Evolutionary conservation across 2,113 vertebrate genomes (phyloP).

Genomic region (Eretmochelys imbricata): DNA sequence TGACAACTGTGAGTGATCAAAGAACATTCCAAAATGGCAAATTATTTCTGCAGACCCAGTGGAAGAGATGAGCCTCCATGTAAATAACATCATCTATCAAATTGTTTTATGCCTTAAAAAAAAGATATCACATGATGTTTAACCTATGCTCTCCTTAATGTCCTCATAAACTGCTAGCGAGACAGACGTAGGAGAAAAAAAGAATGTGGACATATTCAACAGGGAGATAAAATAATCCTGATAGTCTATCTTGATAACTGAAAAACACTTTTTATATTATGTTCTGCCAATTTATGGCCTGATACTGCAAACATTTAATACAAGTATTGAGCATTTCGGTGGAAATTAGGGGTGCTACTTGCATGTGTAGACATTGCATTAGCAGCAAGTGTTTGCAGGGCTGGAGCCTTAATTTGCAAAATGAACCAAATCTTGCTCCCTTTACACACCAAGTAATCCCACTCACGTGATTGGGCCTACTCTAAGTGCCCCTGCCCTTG

Average conservation of each 20-base stretch:
- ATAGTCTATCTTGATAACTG: not conserved
- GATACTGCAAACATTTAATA: not conserved
- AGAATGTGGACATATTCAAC: not conserved
- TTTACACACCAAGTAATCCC: not conserved
- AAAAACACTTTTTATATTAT: not conserved
- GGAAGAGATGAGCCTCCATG: not conserved
- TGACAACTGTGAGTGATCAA: not conserved
- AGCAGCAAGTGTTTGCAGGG: not conserved
- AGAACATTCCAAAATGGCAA: not conserved
- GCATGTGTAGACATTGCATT: not conserved
- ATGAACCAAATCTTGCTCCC: not conserved
- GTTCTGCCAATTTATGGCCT: not conserved
- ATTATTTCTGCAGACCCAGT: slow-evolving; percentile 1
- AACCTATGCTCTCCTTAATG: not conserved
- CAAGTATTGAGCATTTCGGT: not conserved
- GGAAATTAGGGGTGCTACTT: not conserved
- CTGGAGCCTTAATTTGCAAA: not conserved
- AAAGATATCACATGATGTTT: not conserved
- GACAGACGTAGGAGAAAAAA: not conserved
- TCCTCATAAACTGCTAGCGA: not conserved
- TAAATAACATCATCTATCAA: not conserved
- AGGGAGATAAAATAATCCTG: not conserved
- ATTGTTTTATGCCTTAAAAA: not conserved
- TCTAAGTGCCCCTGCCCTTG: not conserved
- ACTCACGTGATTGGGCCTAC: not conserved